Conservation (phyloP, 1,140 invertebrate species). For the Tetragnatha versicolor region DNA sequence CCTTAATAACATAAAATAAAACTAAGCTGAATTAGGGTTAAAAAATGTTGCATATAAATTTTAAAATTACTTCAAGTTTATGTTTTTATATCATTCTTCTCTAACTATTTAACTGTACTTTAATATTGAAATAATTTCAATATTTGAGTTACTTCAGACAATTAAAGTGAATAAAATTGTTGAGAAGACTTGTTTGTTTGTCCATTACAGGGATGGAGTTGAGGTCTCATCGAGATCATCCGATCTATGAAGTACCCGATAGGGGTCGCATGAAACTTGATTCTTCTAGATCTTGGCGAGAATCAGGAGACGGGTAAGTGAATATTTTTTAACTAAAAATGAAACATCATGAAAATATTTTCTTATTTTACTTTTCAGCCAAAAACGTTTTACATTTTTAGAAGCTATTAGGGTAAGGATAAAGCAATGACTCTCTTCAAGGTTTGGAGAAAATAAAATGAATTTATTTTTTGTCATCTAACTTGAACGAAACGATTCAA, state of each 20-base stretch:
- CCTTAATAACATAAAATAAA: too few relatives aligned
- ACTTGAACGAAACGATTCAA: background rate
- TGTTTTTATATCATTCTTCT: too few relatives aligned
- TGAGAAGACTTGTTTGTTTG: too few relatives aligned
- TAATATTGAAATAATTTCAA: too few relatives aligned
- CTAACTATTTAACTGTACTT: too few relatives aligned
- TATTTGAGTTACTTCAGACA: too few relatives aligned
- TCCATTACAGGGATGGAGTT: constrained; percentile 28
- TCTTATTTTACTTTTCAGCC: background rate
- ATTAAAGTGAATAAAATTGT: too few relatives aligned
- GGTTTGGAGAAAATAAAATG: background rate
- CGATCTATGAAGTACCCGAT: constrained; percentile 52
- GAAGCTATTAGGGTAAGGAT: background rate
- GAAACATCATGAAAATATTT: background rate
- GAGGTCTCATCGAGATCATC: constrained; percentile 33
- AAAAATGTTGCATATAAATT: too few relatives aligned
- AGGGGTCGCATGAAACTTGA: constrained; percentile 32
- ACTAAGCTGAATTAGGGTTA: too few relatives aligned
- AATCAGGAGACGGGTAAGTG: constrained; percentile 46
- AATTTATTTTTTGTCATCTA: background rate
- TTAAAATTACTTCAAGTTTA: too few relatives aligned
- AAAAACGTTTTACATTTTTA: background rate
- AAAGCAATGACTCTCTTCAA: background rate
- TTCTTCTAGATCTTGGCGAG: constrained; percentile 41
- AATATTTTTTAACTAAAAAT: background rate